Conservation (phyloP, 2,797 vertebrate species). For the Chlorospingus semifuscus region DNA sequence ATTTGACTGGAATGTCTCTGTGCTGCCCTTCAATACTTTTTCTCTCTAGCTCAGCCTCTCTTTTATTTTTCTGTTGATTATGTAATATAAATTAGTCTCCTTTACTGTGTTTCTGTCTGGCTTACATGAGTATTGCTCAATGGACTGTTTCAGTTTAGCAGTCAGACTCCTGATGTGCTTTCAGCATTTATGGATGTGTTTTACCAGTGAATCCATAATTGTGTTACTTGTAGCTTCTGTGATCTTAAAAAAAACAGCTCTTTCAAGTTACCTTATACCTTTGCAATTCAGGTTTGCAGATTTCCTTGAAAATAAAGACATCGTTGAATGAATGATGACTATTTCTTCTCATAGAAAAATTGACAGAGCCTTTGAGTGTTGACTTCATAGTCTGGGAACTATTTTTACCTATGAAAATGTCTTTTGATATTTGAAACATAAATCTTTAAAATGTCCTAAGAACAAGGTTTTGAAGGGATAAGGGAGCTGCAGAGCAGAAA, state of each 20-base stretch:
- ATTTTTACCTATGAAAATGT: neutral
- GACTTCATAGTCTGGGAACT: slow-evolving; percentile 13
- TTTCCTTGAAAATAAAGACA: slow-evolving; percentile 35
- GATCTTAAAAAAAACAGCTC: neutral
- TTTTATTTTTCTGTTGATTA: neutral
- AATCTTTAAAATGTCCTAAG: neutral
- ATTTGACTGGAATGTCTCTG: neutral
- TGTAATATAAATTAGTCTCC: neutral
- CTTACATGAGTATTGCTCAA: neutral
- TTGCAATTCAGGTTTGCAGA: slow-evolving; percentile 38
- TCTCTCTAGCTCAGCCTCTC: neutral
- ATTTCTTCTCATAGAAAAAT: slow-evolving; percentile 35
- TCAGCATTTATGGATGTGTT: neutral
- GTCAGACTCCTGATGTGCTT: neutral
- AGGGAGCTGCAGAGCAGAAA: neutral
- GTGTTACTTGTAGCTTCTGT: neutral
- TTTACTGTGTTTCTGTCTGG: neutral
- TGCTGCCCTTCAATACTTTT: neutral
- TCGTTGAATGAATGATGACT: slow-evolving; percentile 22
- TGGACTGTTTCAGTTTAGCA: neutral
- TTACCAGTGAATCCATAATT: neutral
- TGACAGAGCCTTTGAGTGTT: slow-evolving; percentile 28
- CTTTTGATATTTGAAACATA: slow-evolving; percentile 35
- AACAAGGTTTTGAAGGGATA: neutral
- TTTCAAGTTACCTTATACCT: slow-evolving; percentile 21